These are phyloP conservation scores for Elegia similella DNA, from an alignment of 2,888 invertebrate species.

Conservation along the genomic window DNA sequence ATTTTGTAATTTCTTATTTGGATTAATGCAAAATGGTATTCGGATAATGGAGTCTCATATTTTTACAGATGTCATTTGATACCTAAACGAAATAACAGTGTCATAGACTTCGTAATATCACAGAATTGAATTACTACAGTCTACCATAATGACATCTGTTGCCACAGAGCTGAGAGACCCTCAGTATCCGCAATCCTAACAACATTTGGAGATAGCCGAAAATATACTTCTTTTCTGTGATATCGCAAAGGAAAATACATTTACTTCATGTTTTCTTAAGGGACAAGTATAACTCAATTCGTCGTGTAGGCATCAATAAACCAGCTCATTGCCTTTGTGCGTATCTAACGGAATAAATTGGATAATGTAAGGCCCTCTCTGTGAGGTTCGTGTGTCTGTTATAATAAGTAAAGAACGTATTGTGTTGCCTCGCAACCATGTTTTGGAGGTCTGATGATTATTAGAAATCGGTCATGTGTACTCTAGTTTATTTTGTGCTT, in stretches of 20 bases:
- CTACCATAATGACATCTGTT: constrained; percentile 9
- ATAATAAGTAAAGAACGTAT: not conserved
- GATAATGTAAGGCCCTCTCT: constrained; percentile 45
- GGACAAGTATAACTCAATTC: constrained; percentile 31
- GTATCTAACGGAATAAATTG: constrained; percentile 48
- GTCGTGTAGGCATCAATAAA: constrained; percentile 46
- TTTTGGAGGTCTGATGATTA: not conserved
- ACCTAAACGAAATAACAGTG: not conserved
- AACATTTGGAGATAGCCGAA: constrained; percentile 16
- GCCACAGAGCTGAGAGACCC: not conserved
- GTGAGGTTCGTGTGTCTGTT: constrained; percentile 15
- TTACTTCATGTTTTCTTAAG: constrained; percentile 23
- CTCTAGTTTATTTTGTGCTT: not conserved
- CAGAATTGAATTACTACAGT: constrained; percentile 9
- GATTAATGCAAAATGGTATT: too few species aligned
- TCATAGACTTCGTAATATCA: not conserved
- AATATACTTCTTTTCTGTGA: constrained; percentile 12
- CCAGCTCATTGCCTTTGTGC: constrained; percentile 56
- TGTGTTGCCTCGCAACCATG: constrained; percentile 5
- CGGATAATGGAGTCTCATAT: too few species aligned
- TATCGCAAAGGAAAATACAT: constrained; percentile 22
- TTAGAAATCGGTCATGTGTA: not conserved
- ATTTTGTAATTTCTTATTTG: too few species aligned
- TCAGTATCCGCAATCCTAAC: constrained; percentile 17
- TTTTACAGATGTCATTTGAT: too few species aligned